Evolutionary conservation across 2,113 vertebrate genomes (phyloP), one percentile per base, ranked within the genome.

Genomic region (Passer domesticus): DNA sequence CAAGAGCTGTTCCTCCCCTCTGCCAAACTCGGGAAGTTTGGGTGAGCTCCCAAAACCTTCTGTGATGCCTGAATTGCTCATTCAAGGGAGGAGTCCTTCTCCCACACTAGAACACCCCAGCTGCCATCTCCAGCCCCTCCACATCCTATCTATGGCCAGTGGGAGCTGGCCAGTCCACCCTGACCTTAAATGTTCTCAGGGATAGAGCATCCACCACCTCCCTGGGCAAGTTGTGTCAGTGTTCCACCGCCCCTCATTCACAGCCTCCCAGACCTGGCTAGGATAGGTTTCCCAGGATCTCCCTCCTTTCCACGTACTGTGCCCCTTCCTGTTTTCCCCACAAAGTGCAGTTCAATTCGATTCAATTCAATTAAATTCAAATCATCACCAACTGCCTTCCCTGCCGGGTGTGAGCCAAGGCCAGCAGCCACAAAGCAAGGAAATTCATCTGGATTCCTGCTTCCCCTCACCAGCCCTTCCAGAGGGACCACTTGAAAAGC

Each of bases 51-150:
- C 3, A 1, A 87, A 94, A 52, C 17, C 35, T 83, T 87, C 28
- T 81, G 31, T 25, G 60, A 49, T 44, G 64, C 56, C 83, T 58
- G 79, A 88, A 62, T 58, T 88, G 66, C 75, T 90, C 78, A 78
- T 44, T 17, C 27, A 35, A 81, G 60, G 82, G 60, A 96, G 91
- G 82, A 87, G 83, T 72, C 79, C 83, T 75, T 43, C 59, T 83
- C 64, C 79, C 74, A 79, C 79, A 63, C 43, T n/a, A 23, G 47
- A 74, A 92, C 39, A 46, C 10, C 31, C 46, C 1, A 6, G n/a
- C 35, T 75, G 80, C 70, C 50, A 53, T 53, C 52, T 79, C 46
- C 41, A 77, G 50, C 33, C 25, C 19, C 28, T 79, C 68, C 22
- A 24, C 21, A n/a, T 50, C 35, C n/a, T 31, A 81, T 31, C 82